Evolutionary conservation across 2,797 vertebrate species (phyloP), one percentile per base, ranked within the genome.

Genomic region (Coccyzus lansbergi): DNA sequence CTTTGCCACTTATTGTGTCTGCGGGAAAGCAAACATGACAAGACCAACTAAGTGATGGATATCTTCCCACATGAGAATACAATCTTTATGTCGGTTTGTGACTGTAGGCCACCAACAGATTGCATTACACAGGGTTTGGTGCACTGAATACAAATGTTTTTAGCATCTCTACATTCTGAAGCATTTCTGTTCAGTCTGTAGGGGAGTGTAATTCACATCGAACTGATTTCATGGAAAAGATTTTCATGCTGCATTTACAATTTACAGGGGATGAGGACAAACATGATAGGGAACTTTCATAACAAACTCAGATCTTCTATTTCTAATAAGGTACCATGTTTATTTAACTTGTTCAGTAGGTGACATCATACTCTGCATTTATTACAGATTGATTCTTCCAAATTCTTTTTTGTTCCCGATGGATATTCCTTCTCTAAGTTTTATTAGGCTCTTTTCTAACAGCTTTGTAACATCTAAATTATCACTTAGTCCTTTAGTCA

Each of bases 1-100:
- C 55, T 93, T 72, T 94, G 87, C 77, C 71, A 13, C 88, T 94
- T 96, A 86, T 21, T 92, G 72, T 86, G 69, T 96, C 82, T 81
- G 88, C 86, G 77, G 85, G 85, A 96, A 80, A 94, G 78, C 78
- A 92, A 79, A 94, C 91, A 59, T 52, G 96, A 90, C 79, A 94
- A 89, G 74, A 82, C 67, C 58, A 60, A 12, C 15, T 62, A 46
- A 87, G 72, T 95, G 92, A 95, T 94, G 87, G 88, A 91, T 95
- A 92, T 72, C 90, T 95, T 88, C 77, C 72, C 88, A 86, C 79
- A 59, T 78, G 65, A 91, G 88, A 93, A 91, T 94, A 69, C 65
- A 93, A 59, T 97, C 87, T 97, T 72, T 68, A 42, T 91, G 59
- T 85, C 12, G 42, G 53, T 93, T 80, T 95, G 49, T 91, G 51